Base-by-base conservation (phyloP, 2,113 vertebrate species). In the Hippoglossus stenolepis region DNA sequence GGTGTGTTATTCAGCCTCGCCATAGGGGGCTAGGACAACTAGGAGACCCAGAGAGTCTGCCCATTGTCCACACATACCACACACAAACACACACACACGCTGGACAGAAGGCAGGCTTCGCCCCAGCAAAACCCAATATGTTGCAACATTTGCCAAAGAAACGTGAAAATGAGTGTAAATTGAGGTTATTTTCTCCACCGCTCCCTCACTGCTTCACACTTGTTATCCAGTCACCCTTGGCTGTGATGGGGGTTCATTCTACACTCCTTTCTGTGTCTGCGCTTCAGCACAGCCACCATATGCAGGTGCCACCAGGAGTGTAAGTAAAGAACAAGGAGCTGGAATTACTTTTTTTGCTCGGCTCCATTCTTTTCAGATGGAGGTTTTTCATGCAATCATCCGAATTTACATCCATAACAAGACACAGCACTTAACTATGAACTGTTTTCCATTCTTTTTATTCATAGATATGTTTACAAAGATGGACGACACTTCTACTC, bases 151-250 rank as follows among this genome's bases (percentile, higher is more conserved):
- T 90, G 87, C 91, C 92, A 92, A 91, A 93, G 93, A 93, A 94
- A 94, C 90, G 94, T 94, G 95, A 94, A 95, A 95, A 95, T 95
- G 90, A 94, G 93, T 95, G 93, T 93, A 94, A 95, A 95, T 94
- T 94, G 92, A 92, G 89, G 93, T 93, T 92, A 94, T 94, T 93
- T 94, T 92, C 87, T 84, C 87, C 79, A 87, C 85, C 84, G 91
- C 85, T 85, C 89, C 82, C 83, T 88, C 90, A 83, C 90, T 75
- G 77, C 87, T 90, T 88, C 89, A 89, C 91, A 92, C 91, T 91
- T 90, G 90, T 92, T 93, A 92, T 92, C 87, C 86, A 74, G 84
- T 82, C 87, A 76, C 87, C 86, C 88, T 87, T 31, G 40, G 64
- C 84, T 84, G 80, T 85, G 82, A 83, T 68, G 77, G 79, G 83